Base-by-base conservation (phyloP, 2,113 vertebrate genomes). In the Actinemys pallida region DNA sequence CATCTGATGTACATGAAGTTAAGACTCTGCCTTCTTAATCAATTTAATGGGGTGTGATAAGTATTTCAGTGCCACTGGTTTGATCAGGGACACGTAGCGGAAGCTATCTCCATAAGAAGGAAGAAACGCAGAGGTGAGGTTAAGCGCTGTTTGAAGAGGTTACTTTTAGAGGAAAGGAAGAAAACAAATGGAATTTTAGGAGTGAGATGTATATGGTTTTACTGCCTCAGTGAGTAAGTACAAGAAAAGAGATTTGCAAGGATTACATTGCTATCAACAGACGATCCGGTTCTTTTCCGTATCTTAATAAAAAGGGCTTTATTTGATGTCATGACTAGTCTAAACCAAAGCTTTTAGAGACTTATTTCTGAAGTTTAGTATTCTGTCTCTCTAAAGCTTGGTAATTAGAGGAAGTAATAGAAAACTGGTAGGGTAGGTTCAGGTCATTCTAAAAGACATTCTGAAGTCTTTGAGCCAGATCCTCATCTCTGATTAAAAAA, bases 191-290 rank as follows among this genome's bases (percentile, higher is more conserved):
- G 81, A 87, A 87, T 59, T 92, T 83, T 27, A 57, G 96, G 92
- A 90, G 93, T 39, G 94, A 76, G 86, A 53, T 94, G 93, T 97
- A 97, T 97, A 97, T 97, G 93, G 95, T 39, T 97, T 97, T 97
- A 97, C 96, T 96, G 96, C 97, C 92, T 89, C 92, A 81, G 90
- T 93, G 92, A 93, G 93, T 95, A 89, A 93, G 94, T 29, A 96
- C 95, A 96, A 97, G 96, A 94, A 94, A 97, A 90, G 95, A 24
- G 90, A 92, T 82, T 87, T 94, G 95, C 94, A 87, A 89, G 91
- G 90, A 93, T 95, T 96, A 91, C 90, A 89, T 95, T 97, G 94
- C 93, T 95, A 80, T 85, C 93, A 95, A 92, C 85, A 84, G 93
- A 95, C 93, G 96, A 97, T 91, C 6, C 9, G 96, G 91, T 45